These are phyloP conservation scores for Alfaro cultratus DNA, from an alignment of 2,797 vertebrate species.

Conservation along the genomic window DNA sequence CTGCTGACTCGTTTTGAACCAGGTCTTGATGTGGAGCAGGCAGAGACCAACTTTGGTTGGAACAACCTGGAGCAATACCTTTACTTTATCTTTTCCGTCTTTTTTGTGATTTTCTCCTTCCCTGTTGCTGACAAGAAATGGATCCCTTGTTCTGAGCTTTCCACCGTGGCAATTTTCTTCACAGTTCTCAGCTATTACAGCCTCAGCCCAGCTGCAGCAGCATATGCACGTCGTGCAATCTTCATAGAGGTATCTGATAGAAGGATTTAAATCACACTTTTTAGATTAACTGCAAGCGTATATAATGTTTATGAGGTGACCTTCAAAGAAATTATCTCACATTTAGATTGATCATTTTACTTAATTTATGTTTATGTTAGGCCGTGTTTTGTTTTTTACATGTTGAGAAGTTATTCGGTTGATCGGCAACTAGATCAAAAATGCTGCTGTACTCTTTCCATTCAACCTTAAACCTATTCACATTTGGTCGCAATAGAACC, in stretches of 20 bases:
- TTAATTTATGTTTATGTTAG: background rate
- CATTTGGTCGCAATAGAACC: background rate
- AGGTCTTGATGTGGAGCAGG: slow-evolving; percentile 92
- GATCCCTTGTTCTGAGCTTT: slow-evolving; percentile 95
- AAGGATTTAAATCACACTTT: background rate
- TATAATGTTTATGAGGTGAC: background rate
- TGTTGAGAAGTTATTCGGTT: background rate
- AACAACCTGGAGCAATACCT: slow-evolving; percentile 94
- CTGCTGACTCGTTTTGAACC: slow-evolving; percentile 93
- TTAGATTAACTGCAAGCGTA: background rate
- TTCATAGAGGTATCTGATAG: slow-evolving; percentile 81
- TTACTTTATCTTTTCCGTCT: slow-evolving; percentile 92
- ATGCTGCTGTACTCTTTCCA: background rate
- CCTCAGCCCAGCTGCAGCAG: slow-evolving; percentile 86
- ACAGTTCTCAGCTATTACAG: slow-evolving; percentile 92
- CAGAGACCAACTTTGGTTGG: slow-evolving; percentile 95
- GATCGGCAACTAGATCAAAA: background rate
- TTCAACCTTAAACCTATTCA: background rate
- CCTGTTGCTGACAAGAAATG: slow-evolving; percentile 93
- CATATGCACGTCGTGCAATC: slow-evolving; percentile 87
- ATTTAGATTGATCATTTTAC: background rate
- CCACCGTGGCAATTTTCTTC: slow-evolving; percentile 90
- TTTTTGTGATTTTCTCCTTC: slow-evolving; percentile 96
- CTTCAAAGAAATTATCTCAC: background rate
- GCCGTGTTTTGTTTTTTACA: background rate